Conservation (phyloP, 2,113 vertebrate species). For the Polypterus bichir region DNA sequence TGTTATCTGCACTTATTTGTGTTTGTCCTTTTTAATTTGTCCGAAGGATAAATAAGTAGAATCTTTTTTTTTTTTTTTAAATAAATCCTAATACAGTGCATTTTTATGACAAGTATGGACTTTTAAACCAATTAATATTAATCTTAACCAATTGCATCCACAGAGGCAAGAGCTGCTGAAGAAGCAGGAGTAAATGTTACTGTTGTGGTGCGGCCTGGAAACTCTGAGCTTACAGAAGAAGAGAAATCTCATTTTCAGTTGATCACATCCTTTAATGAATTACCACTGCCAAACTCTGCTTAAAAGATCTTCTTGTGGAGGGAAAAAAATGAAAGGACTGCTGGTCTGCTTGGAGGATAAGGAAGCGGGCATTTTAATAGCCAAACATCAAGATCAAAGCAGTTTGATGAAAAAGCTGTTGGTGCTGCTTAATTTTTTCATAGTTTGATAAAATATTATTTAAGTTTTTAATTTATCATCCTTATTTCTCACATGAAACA, state of each 20-base stretch:
- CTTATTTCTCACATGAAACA: too few relatives aligned
- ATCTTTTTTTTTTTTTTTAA: too few relatives aligned
- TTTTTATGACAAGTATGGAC: too few relatives aligned
- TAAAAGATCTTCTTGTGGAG: slow-evolving; percentile 30
- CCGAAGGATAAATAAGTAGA: too few relatives aligned
- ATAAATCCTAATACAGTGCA: background rate
- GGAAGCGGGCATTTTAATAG: slow-evolving; percentile 1
- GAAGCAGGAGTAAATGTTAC: slow-evolving; percentile 71
- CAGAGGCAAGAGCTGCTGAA: slow-evolving; percentile 83
- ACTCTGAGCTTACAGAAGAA: slow-evolving; percentile 80
- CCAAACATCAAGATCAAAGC: background rate
- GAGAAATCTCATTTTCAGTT: slow-evolving; percentile 69
- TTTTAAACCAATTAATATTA: too few relatives aligned
- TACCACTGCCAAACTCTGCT: slow-evolving; percentile 49
- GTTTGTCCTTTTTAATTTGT: too few relatives aligned
- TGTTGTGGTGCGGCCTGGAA: slow-evolving; percentile 79
- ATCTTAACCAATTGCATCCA: background rate
- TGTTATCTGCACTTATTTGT: too few relatives aligned
- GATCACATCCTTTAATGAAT: slow-evolving; percentile 73
- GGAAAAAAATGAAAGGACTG: background rate
- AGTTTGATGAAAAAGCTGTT: too few relatives aligned
- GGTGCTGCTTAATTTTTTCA: too few relatives aligned
- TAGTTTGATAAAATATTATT: slow-evolving; percentile 12
- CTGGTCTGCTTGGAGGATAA: background rate
- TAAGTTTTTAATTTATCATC: slow-evolving; percentile 3